These are phyloP conservation scores for Pseudoatta argentina DNA, from an alignment of 1,140 invertebrate genomes.

Conservation along the genomic window DNA sequence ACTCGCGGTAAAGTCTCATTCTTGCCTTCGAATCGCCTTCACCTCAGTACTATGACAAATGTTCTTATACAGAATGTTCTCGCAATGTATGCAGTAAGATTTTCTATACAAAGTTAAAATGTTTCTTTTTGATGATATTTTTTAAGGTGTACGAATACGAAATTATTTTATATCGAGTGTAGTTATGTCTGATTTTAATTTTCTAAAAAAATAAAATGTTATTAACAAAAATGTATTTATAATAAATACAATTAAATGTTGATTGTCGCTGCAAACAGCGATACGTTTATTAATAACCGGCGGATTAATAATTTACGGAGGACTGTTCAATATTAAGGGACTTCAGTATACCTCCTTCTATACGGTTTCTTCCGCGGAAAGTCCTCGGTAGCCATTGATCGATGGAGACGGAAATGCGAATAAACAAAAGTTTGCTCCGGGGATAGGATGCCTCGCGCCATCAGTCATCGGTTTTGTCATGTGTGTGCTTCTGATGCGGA, in stretches of 20 bases:
- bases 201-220: not conserved
- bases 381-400: constrained; percentile 75
- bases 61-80: not conserved
- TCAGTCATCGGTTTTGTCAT: constrained; percentile 82
- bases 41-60: constrained; percentile 33
- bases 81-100: not conserved
- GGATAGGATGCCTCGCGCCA: constrained; percentile 73
- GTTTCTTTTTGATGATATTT: not conserved
- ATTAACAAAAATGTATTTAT: not conserved
- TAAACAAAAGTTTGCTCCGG: constrained; percentile 79
- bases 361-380: constrained; percentile 64
- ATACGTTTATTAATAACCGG: constrained; percentile 29
- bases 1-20: constrained; percentile 48
- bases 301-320: constrained; percentile 32
- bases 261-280: not conserved
- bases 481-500: constrained; percentile 73
- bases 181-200: not conserved
- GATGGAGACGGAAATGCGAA: constrained; percentile 78
- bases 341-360: constrained; percentile 43
- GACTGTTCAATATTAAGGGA: constrained; percentile 57
- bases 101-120: too few relatives aligned
- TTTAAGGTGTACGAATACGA: too few relatives aligned
- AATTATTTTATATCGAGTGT: not conserved
- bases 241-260: not conserved
- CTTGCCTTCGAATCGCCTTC: constrained; percentile 19